phyloP scores from a whole-genome alignment of 2,888 invertebrate genomes.

The Cacoxenus indagator region DNA sequence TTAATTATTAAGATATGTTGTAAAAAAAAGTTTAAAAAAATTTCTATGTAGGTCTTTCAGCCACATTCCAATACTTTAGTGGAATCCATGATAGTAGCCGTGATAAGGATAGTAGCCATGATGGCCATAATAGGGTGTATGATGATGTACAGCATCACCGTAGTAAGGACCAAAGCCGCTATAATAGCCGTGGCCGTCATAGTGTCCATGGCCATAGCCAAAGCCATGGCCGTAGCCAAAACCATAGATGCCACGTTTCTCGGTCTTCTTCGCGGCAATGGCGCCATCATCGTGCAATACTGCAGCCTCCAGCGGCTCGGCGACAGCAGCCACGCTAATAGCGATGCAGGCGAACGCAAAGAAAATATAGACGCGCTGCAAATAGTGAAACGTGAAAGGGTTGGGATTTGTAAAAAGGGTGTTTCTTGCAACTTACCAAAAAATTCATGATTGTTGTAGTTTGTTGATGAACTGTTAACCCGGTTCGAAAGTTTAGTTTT shows the following conservation, averaged over 20 bases:
- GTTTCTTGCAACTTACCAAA: slow-evolving; percentile 45
- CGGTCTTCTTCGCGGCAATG: slow-evolving; percentile 47
- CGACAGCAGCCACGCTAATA: slow-evolving; percentile 45
- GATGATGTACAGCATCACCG: slow-evolving; percentile 19
- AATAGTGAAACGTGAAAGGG: background rate
- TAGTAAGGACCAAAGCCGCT: slow-evolving; percentile 54
- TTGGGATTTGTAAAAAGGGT: background rate
- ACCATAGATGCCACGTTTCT: slow-evolving; percentile 55
- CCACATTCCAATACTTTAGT: no score
- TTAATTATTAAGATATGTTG: no score
- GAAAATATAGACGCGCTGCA: slow-evolving; percentile 42
- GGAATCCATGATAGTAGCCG: slow-evolving; percentile 40
- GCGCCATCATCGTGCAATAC: background rate
- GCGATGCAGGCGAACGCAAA: slow-evolving; percentile 42
- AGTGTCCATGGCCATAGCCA: slow-evolving; percentile 35
- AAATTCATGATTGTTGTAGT: slow-evolving; percentile 44
- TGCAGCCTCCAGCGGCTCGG: slow-evolving; percentile 34
- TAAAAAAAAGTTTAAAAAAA: no score
- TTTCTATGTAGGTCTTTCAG: no score
- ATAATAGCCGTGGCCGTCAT: slow-evolving; percentile 49
- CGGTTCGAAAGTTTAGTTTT: background rate
- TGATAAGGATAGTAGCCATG: slow-evolving; percentile 48
- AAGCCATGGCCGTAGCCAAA: slow-evolving; percentile 50
- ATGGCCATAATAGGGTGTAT: slow-evolving; percentile 45
- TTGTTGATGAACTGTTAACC: background rate